Percentiles rank a stretch among this genome's conserved stretches.
Evolutionary conservation across 2,113 vertebrate species (phyloP).

Genomic region (Perca fluviatilis): DNA sequence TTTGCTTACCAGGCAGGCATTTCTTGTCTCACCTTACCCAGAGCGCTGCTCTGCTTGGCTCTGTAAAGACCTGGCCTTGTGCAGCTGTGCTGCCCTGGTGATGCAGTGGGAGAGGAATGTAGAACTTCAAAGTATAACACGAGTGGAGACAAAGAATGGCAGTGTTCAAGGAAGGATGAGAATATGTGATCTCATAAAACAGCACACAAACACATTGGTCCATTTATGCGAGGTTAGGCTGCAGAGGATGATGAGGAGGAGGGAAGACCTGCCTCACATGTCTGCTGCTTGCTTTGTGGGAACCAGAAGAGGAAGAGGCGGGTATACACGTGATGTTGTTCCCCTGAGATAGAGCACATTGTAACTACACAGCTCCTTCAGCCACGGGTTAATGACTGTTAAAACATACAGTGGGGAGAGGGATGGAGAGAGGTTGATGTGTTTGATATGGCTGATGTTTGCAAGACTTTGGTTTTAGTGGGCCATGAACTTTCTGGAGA

Average conservation of each 20-base stretch:
- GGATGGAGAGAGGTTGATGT: conserved; percentile 50
- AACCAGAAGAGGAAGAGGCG: conserved; percentile 57
- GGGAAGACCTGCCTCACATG: conserved; percentile 64
- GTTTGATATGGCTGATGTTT: conserved; percentile 37
- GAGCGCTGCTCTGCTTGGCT: conserved; percentile 49
- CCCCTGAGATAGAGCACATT: conserved; percentile 55
- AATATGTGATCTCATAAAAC: conserved; percentile 83
- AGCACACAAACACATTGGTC: conserved; percentile 73
- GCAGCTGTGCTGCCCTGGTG: conserved; percentile 80
- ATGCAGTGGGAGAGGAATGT: conserved; percentile 84
- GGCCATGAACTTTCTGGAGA: conserved; percentile 62
- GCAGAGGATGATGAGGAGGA: conserved; percentile 52
- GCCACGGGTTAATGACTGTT: conserved; percentile 58
- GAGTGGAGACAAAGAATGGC: conserved; percentile 76
- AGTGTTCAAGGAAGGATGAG: conserved; percentile 71
- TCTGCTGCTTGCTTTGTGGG: conserved; percentile 45
- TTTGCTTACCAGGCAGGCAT: conserved; percentile 29
- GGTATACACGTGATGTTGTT: conserved; percentile 70
- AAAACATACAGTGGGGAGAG: conserved; percentile 64
- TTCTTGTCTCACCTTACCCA: conserved; percentile 62
- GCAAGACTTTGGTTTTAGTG: conserved; percentile 53
- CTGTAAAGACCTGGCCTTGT: conserved; percentile 56
- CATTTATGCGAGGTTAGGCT: conserved; percentile 67
- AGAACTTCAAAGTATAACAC: conserved; percentile 79
- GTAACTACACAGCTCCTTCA: conserved; percentile 47